Evolutionary conservation across 2,797 vertebrate species (phyloP).

Genomic region (Mus minutoides): DNA sequence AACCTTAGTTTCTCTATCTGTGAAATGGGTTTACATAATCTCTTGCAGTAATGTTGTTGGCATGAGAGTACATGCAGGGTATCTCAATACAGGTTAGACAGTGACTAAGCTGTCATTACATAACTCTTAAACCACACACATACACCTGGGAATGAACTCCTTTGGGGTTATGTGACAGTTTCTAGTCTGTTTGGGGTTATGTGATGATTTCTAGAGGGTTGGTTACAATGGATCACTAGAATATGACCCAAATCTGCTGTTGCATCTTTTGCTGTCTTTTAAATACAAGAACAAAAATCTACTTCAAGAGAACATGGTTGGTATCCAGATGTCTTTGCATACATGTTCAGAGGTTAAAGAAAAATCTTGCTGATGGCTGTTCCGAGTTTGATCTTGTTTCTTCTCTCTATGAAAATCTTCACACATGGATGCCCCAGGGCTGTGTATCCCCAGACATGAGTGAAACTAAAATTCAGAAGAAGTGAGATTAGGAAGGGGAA

Average conservation of each 20-base stretch:
- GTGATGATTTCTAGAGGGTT: background rate
- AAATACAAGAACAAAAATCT: conserved; percentile 25
- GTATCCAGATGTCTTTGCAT: conserved; percentile 3
- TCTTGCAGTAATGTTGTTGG: background rate
- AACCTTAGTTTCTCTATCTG: conserved; percentile 9
- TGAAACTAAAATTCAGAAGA: conserved; percentile 61
- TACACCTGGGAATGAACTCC: background rate
- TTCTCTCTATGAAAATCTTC: conserved; percentile 44
- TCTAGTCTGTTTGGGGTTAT: background rate
- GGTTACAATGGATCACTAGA: background rate
- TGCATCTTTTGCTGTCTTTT: background rate
- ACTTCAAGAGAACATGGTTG: background rate
- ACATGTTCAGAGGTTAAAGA: background rate
- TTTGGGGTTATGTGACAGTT: background rate
- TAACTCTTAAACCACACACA: background rate
- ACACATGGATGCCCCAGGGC: conserved; percentile 1
- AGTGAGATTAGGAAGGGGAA: conserved; percentile 64
- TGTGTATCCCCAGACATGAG: conserved; percentile 21
- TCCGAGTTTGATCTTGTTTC: conserved; percentile 35
- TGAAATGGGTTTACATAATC: background rate
- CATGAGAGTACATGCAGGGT: background rate
- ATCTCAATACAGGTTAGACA: background rate
- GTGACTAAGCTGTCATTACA: background rate
- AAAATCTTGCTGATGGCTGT: background rate
- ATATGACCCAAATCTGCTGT: background rate